Percentiles rank a stretch among this genome's conserved stretches.
Conservation (phyloP, 2,888 invertebrate species). For the Agrenia bidenticulata region DNA sequence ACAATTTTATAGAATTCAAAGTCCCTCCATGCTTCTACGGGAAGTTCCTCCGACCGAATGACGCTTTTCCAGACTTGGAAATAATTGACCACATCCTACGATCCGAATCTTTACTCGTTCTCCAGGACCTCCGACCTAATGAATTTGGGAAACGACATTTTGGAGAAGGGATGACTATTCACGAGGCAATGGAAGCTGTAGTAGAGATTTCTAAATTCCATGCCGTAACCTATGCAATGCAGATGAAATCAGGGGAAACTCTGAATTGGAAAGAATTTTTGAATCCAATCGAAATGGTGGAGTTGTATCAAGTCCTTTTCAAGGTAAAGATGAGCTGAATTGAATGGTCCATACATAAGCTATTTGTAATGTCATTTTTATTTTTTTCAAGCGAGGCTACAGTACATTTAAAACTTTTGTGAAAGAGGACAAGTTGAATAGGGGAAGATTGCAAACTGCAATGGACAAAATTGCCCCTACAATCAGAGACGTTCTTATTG, state of each 20-base stretch:
- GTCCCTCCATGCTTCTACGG: conserved; percentile 53
- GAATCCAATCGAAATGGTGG: too few species aligned
- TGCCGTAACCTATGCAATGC: conserved; percentile 49
- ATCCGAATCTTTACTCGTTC: conserved; percentile 53
- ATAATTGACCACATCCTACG: conserved; percentile 42
- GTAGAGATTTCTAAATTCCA: conserved; percentile 51
- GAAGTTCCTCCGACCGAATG: conserved; percentile 43
- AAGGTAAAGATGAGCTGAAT: not conserved
- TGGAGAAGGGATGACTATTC: conserved; percentile 47
- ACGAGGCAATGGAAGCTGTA: conserved; percentile 49
- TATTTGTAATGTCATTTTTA: not conserved
- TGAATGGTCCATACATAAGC: too few species aligned
- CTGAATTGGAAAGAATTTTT: too few species aligned
- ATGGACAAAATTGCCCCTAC: not conserved
- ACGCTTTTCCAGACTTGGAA: conserved; percentile 33
- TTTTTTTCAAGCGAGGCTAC: conserved; percentile 15
- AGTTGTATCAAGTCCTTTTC: conserved; percentile 8
- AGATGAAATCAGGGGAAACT: conserved; percentile 31
- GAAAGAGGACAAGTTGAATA: not conserved
- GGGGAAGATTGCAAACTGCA: not conserved
- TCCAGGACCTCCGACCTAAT: conserved; percentile 52
- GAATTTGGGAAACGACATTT: conserved; percentile 53
- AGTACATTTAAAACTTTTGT: conserved; percentile 17
- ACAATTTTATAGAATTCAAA: conserved; percentile 27
- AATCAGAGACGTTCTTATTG: conserved; percentile 5